Base-by-base conservation (phyloP, 2,113 vertebrate species). In the Gymnorhina tibicen region DNA sequence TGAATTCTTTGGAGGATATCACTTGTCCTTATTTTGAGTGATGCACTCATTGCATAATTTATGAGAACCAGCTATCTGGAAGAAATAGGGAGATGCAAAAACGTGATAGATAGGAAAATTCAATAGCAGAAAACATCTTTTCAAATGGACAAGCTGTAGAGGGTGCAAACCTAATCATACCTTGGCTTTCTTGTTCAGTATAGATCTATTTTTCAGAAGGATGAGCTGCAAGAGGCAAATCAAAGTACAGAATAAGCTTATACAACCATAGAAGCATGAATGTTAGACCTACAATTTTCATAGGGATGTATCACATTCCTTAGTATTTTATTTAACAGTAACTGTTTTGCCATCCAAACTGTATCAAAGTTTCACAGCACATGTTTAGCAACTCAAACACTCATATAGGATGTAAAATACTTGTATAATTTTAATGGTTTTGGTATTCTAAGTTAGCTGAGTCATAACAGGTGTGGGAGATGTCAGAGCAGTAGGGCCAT, bases 61-160 rank as follows among this genome's bases (percentile, higher is more conserved):
- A 90, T 83, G 70, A 93, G 70, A 87, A 93, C 17, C 78, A 88
- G 53, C 58, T 95, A 59, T 83, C 37, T 83, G 81, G 79, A 85
- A 68, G 74, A 89, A 87, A 68, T 6, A 85, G 60, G 11, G 39
- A 87, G 41, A 79, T 47, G n/a, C 80, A 82, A 85, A 96, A 91
- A 56, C 16, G 16, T 60, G 63, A 92, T 4, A 74, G 33, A 52
- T 12, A 47, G 49, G 35, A 85, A 90, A 85, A 68, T 16, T 66
- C 55, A 90, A 56, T 1, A 90, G 53, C 66, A 87, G 78, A 64
- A 81, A 68, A 87, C 47, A 20, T 52, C 7, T 82, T 91, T 79
- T 49, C 37, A 68, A 52, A 60, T n/a, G 20, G 49, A 27, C 27
- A 80, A 83, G 17, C 52, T 28, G 10, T 15, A 21, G 13, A 16